Conservation (phyloP, 2,888 invertebrate species). For the Temnothorax ravouxi region DNA sequence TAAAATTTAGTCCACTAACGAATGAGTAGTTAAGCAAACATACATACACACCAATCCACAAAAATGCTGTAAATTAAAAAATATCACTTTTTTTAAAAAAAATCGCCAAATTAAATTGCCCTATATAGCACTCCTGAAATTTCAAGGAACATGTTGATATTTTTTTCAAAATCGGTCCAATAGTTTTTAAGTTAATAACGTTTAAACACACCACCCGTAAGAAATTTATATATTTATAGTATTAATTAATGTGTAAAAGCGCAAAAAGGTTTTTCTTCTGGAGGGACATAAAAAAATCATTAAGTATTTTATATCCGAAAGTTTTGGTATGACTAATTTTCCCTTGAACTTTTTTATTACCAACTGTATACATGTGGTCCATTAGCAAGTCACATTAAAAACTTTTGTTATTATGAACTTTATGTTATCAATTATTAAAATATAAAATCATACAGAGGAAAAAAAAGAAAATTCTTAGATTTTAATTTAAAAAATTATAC, state of each 20-base stretch:
- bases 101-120: too few species aligned
- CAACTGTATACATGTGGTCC: background rate
- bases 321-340: background rate
- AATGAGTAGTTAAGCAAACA: too few species aligned
- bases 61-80: too few species aligned
- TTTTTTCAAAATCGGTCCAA: too few species aligned
- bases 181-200: too few species aligned
- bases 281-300: background rate
- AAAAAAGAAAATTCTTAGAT: background rate
- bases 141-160: too few species aligned
- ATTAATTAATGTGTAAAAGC: background rate
- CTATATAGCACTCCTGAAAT: too few species aligned
- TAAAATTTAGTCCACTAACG: too few species aligned
- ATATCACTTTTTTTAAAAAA: too few species aligned
- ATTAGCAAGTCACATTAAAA: background rate
- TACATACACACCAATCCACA: too few species aligned
- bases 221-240: too few species aligned
- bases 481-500: background rate
- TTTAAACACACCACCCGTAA: too few species aligned
- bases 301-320: background rate
- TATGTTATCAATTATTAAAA: background rate
- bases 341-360: background rate
- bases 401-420: background rate
- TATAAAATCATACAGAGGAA: background rate
- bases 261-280: background rate